Percentiles rank a stretch among this genome's conserved stretches.
Conservation (phyloP, 2,888 invertebrate genomes). For the Xestia sexstrigata region DNA sequence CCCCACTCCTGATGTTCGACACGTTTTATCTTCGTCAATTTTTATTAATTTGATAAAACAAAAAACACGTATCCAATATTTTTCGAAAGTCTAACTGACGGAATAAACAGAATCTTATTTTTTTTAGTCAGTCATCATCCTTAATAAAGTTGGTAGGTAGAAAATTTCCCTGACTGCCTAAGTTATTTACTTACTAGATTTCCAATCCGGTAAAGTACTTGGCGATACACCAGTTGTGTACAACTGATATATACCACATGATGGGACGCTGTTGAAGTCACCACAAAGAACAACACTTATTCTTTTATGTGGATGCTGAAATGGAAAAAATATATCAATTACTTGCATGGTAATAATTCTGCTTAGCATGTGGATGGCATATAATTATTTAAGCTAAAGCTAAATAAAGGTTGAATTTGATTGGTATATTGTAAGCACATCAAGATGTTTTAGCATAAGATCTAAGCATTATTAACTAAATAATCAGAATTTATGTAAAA, state of each 20-base stretch:
- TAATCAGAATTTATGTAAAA: no score
- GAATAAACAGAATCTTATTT: no score
- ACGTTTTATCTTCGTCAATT: no score
- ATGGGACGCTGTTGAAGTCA: constrained; percentile 97
- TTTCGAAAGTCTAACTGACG: no score
- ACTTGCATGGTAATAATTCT: background rate
- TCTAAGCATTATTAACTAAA: no score
- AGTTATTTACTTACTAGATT: constrained; percentile 91
- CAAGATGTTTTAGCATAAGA: background rate
- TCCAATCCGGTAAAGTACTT: constrained; percentile 93
- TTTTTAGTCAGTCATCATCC: no score
- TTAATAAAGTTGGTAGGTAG: no score
- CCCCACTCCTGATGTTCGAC: no score
- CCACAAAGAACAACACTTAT: constrained; percentile 96
- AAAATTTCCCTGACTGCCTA: background rate
- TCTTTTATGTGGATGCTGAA: constrained; percentile 79
- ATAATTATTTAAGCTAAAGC: background rate
- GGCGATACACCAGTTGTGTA: constrained; percentile 93
- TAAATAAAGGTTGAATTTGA: background rate
- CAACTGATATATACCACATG: constrained; percentile 95
- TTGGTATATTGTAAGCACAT: background rate
- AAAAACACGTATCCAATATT: no score
- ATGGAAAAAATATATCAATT: constrained; percentile 40
- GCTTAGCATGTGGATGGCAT: background rate
- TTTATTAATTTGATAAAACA: no score